Base-by-base conservation (phyloP, 2,888 invertebrate genomes). In the Drosophila fulvimacula region DNA sequence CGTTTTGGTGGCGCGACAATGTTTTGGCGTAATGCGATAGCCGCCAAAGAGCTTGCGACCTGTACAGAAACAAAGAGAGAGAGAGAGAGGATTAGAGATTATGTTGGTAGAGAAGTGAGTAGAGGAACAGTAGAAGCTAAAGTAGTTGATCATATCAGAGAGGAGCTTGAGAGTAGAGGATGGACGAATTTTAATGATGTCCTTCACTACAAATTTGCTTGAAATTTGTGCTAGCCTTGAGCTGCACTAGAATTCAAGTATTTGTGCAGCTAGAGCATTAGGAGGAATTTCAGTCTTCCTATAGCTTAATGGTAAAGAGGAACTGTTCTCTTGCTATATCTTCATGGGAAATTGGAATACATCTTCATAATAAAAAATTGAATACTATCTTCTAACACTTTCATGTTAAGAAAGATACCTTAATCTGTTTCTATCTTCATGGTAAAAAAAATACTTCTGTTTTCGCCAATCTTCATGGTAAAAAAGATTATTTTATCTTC, bases 21-120 rank as follows among this genome's bases (percentile, higher is more conserved):
- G 94, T 76, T 95, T 95, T 5, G 97, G 97, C 15, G 96, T 96
- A 93, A 97, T 97, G 90, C 96, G 94, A 92, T 97, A 97, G 10
- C 97, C 97, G 6, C 97, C 97, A 91, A 97, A 97, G 51, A 97
- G 93, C 92, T 96, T 97, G 91, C 95, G 93, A 21, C 93, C 93
- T 93, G 89, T 9, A 80, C 81, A 24, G 52, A 17, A 5, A 51
- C 1, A 17, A 30, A 5, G 17, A 17, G n/a, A 38, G n/a, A 7
- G 11, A 30, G 19, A 51, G 7, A 32, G 15, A 51, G 34, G 34
- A 6, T 36, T 30, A 32, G 32, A 36, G 36, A 15, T 41, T 2
- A 5, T 41, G 15, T 21, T 5, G 2, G 30, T 30, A 21, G 9
- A 4, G 34, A 7, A 49, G 24, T 3, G 24, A 3, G 24, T 24